These are phyloP conservation scores for Drosophila grimshawi DNA, from an alignment of 1,140 invertebrate species.

Conservation along the genomic window DNA sequence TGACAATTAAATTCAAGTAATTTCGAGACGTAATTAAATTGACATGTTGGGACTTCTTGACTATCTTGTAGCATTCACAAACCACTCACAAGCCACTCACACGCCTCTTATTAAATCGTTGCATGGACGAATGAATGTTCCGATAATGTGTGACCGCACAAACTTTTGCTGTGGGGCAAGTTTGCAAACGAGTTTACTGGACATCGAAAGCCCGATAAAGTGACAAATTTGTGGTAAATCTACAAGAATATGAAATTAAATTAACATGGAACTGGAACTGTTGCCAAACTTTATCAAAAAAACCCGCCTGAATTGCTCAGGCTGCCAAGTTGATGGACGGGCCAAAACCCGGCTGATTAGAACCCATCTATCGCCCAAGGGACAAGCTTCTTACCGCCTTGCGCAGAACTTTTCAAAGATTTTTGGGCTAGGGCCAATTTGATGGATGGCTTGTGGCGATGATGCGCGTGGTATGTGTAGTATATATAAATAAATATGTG, in stretches of 20 bases:
- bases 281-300: conserved; percentile 49
- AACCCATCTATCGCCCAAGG: conserved; percentile 44
- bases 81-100: not conserved
- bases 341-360: conserved; percentile 38
- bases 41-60: conserved; percentile 17
- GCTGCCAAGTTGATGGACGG: conserved; percentile 29
- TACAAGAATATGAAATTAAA: conserved; percentile 64
- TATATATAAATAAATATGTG: not conserved
- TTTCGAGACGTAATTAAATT: conserved; percentile 39
- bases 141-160: conserved; percentile 51
- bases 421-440: conserved; percentile 54
- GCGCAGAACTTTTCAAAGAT: conserved; percentile 47
- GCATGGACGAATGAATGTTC: conserved; percentile 36
- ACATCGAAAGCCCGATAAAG: conserved; percentile 54
- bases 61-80: conserved; percentile 4
- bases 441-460: conserved; percentile 44
- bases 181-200: conserved; percentile 47
- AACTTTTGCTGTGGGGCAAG: conserved; percentile 43
- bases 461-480: not conserved
- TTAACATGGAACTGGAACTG: conserved; percentile 59
- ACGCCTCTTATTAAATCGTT: not conserved
- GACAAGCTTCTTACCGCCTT: conserved; percentile 15
- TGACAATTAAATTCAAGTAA: not conserved
- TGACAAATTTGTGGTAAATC: conserved; percentile 52
- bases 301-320: not conserved